phyloP scores from a whole-genome alignment of 2,113 vertebrate species.

The Dasypus novemcinctus region DNA sequence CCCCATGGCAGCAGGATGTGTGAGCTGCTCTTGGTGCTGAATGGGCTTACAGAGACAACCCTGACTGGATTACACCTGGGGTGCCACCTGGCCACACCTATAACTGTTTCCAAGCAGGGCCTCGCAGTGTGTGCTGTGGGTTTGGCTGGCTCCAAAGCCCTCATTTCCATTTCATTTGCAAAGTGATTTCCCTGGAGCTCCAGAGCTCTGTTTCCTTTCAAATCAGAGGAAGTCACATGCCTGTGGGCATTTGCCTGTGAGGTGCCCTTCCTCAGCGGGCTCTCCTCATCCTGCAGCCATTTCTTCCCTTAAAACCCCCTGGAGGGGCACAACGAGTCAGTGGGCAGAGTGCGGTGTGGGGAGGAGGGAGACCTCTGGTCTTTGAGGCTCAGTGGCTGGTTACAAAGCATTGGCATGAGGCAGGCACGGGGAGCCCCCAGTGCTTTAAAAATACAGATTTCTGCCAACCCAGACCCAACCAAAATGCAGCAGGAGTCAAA shows the following conservation, averaged over 20 bases:
- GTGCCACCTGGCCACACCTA: neutral
- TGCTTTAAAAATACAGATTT: neutral
- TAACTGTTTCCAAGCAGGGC: neutral
- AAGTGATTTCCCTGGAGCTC: slow-evolving; percentile 11
- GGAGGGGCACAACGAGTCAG: neutral
- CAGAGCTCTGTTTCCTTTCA: neutral
- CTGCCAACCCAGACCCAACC: no score
- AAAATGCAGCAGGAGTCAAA: no score
- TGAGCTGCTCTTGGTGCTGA: neutral
- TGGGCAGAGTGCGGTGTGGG: neutral
- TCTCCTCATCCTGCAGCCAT: neutral
- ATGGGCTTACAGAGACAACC: neutral
- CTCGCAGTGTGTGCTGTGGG: neutral
- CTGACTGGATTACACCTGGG: neutral
- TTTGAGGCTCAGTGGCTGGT: neutral
- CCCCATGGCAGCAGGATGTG: neutral
- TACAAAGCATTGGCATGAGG: accelerated
- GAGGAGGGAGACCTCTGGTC: neutral
- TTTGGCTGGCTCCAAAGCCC: neutral
- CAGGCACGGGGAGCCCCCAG: neutral
- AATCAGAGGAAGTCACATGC: slow-evolving; percentile 39
- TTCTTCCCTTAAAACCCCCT: neutral
- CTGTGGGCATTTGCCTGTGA: slow-evolving; percentile 40
- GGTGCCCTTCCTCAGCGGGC: neutral
- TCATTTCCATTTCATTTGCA: slow-evolving; percentile 54